phyloP scores from a whole-genome alignment of 2,113 vertebrate genomes.

The Catharus fuscescens region DNA sequence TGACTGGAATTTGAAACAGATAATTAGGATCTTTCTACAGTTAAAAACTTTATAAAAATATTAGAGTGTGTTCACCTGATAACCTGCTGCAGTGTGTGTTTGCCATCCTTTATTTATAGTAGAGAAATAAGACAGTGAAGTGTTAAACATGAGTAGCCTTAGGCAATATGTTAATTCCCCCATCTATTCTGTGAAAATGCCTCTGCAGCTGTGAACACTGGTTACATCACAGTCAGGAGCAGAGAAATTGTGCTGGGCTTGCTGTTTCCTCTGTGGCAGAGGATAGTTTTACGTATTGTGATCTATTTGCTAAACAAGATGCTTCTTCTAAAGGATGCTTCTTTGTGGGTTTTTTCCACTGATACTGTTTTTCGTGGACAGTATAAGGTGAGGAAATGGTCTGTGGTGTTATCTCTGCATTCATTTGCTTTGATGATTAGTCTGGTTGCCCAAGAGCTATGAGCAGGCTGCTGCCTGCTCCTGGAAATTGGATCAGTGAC shows the following conservation, averaged over 20 bases:
- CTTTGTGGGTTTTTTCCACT: background rate
- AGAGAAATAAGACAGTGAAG: background rate
- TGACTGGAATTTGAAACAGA: background rate
- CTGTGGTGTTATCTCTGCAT: background rate
- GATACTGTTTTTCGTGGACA: background rate
- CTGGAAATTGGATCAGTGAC: background rate
- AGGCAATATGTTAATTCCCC: background rate
- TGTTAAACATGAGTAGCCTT: background rate
- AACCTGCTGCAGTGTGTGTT: background rate
- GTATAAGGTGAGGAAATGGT: background rate
- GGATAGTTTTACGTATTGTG: background rate
- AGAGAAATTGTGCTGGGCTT: background rate
- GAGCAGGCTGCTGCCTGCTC: background rate
- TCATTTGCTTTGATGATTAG: background rate
- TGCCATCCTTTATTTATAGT: background rate
- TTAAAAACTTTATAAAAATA: background rate
- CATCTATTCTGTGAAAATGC: background rate
- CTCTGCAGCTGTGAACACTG: rapidly evolving
- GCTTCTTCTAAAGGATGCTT: background rate
- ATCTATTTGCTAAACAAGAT: background rate
- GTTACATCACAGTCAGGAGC: background rate
- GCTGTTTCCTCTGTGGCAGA: background rate
- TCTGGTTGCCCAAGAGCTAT: background rate
- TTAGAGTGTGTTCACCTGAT: background rate
- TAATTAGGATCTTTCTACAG: background rate